Evolutionary conservation across 2,888 invertebrate genomes (phyloP), one percentile per base, ranked within the genome.

Genomic region (Cremastinae sp.): DNA sequence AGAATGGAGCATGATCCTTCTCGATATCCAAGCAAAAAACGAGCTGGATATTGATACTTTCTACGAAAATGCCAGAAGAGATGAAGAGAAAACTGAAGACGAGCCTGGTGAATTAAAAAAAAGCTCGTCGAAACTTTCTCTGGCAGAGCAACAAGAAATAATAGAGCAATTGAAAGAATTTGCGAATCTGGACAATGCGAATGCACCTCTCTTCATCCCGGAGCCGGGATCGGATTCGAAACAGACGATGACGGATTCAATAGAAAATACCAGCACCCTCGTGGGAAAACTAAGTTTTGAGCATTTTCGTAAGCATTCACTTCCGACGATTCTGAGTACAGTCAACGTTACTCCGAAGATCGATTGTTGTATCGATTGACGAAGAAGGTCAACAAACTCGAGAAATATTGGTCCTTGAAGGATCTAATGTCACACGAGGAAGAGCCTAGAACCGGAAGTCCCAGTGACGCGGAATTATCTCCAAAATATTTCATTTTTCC

Each of bases 161-260:
- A 86, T 89, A 4, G 82, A 88, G 66, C 89, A 90, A 61, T 77
- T 89, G 16, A 82, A 88, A 55, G 87, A 88, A 64, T 88, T 89
- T 58, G 82, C 84, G 0, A 86, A 89, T 74, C 79, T 90, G 49
- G 88, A 89, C 69, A 87, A 88, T 56, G 76, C 78, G 0, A 75
- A 85, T 37, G 86, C 86, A 2, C 86, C 87, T 0, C 71, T 85
- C 0, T 86, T 85, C 20, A 84, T 87, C 47, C 85, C 85, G 0
- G 79, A 83, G 14, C 76, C 78, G 41, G 68, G 62, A 51, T 64
- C 47, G 8, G 59, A 77, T 37, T 79, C 80, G 7, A 78, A 81
- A 39, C 83, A 80, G 35, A 78, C 74, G 43, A 77, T 68, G 45
- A 81, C 80, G 12, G 81, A 83, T 66, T 82, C 83, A 0, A 80